Evolutionary conservation across 2,113 vertebrate species (phyloP).

Genomic region (Chitala chitala): DNA sequence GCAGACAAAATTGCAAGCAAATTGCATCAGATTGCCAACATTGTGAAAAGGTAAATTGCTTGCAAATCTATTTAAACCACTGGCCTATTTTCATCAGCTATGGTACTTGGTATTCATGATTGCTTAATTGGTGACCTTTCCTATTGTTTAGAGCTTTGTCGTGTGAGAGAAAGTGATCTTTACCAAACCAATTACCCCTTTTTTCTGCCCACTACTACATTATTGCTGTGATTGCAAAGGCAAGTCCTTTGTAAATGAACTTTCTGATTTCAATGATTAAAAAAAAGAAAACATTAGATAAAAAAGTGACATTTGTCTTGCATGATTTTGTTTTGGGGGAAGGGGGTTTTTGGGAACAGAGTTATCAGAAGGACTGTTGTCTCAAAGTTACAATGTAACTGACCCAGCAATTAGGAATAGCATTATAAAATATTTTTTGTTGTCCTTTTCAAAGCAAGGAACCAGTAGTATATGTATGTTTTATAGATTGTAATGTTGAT

Average conservation of each 20-base stretch:
- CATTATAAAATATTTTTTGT: too few relatives aligned
- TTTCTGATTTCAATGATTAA: constrained; percentile 91
- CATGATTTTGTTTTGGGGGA: constrained; percentile 90
- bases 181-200: constrained; percentile 99
- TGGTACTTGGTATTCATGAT: constrained; percentile 99
- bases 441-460: constrained; percentile 70
- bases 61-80: constrained; percentile 99
- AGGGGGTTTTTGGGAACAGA: constrained; percentile 78
- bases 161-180: constrained; percentile 99
- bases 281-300: constrained; percentile 71
- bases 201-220: constrained; percentile 93
- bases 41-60: constrained; percentile 99
- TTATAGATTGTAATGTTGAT: too few relatives aligned
- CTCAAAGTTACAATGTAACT: constrained; percentile 82
- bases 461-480: too few relatives aligned
- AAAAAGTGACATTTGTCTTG: constrained; percentile 97
- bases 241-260: constrained; percentile 99
- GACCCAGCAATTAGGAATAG: constrained; percentile 81
- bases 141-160: constrained; percentile 99
- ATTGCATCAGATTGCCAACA: constrained; percentile 99
- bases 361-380: constrained; percentile 83
- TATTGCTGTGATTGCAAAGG: constrained; percentile 99
- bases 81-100: constrained; percentile 99
- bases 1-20: constrained; percentile 99
- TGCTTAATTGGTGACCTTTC: constrained; percentile 99